Percentiles rank a stretch among this genome's conserved stretches.
These are phyloP conservation scores for Campoplex nolae DNA, from an alignment of 2,888 invertebrate species.

Conservation along the genomic window DNA sequence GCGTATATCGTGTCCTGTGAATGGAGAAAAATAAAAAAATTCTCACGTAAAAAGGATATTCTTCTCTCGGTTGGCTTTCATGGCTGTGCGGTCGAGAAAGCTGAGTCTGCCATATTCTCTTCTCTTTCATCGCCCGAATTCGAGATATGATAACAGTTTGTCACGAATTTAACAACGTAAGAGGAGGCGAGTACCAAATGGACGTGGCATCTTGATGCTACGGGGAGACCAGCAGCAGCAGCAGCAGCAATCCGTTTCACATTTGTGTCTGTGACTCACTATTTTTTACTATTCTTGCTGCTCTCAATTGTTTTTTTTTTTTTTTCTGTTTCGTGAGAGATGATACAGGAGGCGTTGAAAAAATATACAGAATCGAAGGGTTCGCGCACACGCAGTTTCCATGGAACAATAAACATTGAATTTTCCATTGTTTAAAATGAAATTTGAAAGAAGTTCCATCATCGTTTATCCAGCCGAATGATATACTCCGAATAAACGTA, in stretches of 20 bases:
- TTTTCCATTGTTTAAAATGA: not conserved
- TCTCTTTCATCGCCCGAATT: conserved; percentile 20
- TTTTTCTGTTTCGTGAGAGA: too few relatives aligned
- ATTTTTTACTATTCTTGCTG: not conserved
- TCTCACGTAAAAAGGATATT: not conserved
- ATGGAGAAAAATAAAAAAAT: conserved; percentile 31
- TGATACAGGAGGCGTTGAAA: not conserved
- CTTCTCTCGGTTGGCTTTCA: conserved; percentile 11
- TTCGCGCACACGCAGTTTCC: not conserved
- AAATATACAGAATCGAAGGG: not conserved
- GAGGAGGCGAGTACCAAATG: conserved; percentile 32
- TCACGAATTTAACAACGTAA: conserved; percentile 60
- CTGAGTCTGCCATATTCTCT: conserved; percentile 16
- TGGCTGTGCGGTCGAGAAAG: conserved; percentile 20
- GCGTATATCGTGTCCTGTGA: not conserved
- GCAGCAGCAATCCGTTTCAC: conserved; percentile 22
- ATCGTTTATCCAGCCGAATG: not conserved
- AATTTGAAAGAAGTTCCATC: not conserved
- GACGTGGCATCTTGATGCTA: conserved; percentile 28
- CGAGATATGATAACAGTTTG: conserved; percentile 58
- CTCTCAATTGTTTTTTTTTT: conserved; percentile 3
- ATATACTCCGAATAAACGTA: not conserved
- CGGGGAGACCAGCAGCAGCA: not conserved
- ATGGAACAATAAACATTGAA: not conserved
- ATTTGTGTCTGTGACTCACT: conserved; percentile 2